Base-by-base conservation (phyloP, 2,113 vertebrate genomes). In the Rattus rattus region DNA sequence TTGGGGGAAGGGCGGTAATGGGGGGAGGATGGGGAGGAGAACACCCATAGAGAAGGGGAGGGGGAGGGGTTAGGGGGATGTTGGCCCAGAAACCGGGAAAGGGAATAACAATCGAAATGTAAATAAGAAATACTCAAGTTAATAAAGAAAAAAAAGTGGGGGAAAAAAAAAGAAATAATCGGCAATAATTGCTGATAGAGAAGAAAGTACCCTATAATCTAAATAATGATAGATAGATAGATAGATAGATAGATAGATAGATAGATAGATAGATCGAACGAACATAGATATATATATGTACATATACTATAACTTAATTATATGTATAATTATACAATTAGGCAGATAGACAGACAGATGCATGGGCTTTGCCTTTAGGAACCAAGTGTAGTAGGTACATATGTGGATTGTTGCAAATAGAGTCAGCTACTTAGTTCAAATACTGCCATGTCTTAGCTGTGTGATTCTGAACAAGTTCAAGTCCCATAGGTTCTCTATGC, bases 371-470 rank as follows among this genome's bases (percentile, higher is more conserved):
- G 56, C 8, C 90, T 20, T 5, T 59, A 56, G 39, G 30, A 92
- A 73, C 47, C 33, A 73, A 87, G 47, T 30, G 5, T 19, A 73
- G 7, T 49, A 43, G 4, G 6, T 54, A 4, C 8, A 52, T 70
- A 43, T 12, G 26, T 36, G 17, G 72, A 77, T 56, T 88, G 5
- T 88, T 70, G 30, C 28, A 79, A 19, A 19, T 84, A 56, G 49
- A 49, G 28, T 95, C 79, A 73, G 24, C 79, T 70, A 20, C 79
- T 67, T 75, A 63, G 13, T 94, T 96, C 80, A 52, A 87, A 84
- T 63, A 43, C 56, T 85, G 33, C 39, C 47, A 52, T 3, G 89
- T 77, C 56, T 63, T 69, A 73, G 59, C 52, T 92, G 3, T 85
- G 85, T 93, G 63, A 56, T n/a, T 2, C 28, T 69, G 13, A 63